Evolutionary conservation across 30 jellyfish, hydroid and myxozoan species (phyloP).

Genomic region (Aurelia sp.): DNA sequence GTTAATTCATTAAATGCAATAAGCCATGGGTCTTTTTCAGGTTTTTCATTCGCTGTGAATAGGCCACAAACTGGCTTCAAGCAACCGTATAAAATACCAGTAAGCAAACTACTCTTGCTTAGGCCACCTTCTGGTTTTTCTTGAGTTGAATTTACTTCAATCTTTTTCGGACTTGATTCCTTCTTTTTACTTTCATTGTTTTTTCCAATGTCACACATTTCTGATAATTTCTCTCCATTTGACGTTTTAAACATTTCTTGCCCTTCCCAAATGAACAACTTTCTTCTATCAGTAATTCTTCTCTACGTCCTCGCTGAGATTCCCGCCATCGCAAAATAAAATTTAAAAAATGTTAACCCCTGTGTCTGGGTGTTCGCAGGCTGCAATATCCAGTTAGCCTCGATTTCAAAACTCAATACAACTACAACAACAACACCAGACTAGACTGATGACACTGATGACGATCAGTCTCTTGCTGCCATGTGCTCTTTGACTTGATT

Average conservation of each 20-base stretch:
- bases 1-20: conserved; percentile 88
- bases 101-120: conserved; percentile 8
- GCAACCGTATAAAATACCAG: conserved; percentile 68
- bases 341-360: no score
- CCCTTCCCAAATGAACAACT: background rate
- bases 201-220: no score
- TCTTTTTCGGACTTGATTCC: background rate
- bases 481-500: no score
- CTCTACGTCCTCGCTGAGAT: background rate
- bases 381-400: no score
- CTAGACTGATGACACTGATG: no score
- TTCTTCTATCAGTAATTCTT: background rate
- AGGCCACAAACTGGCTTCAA: conserved; percentile 77
- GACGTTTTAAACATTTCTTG: background rate
- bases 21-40: conserved; percentile 79
- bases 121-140: background rate
- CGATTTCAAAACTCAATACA: no score
- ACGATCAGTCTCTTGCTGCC: no score
- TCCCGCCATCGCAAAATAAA: no score
- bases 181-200: background rate
- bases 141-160: background rate
- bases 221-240: background rate
- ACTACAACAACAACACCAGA: no score
- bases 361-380: no score
- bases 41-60: conserved; percentile 27